Conservation (phyloP, 2,113 vertebrate genomes). For the human region GRCh38 chr15:97352001-97352500, state of each 20-base stretch:
- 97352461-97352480: background rate
- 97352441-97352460: background rate
- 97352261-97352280: slow-evolving; percentile 46
- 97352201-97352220: slow-evolving; percentile 49
- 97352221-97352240: slow-evolving; percentile 49
- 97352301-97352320: too few relatives aligned
- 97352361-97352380: background rate
- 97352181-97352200: background rate
- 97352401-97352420: background rate
- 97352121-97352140: background rate
- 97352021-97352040: slow-evolving; percentile 49
- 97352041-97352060: background rate
- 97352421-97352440: background rate
- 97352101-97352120: background rate
- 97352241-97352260: slow-evolving; percentile 12
- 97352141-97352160: slow-evolving; percentile 31
- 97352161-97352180: slow-evolving; percentile 12
- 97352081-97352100: background rate
- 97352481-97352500: background rate
- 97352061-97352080: background rate
- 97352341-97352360: background rate
- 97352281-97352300: slow-evolving; percentile 8
- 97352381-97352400: background rate
- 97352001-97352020: slow-evolving; percentile 1
- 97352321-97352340: background rate